phyloP scores from a whole-genome alignment of 35 echinoderm and acorn worm genomes.

The Lytechinus pictus region DNA sequence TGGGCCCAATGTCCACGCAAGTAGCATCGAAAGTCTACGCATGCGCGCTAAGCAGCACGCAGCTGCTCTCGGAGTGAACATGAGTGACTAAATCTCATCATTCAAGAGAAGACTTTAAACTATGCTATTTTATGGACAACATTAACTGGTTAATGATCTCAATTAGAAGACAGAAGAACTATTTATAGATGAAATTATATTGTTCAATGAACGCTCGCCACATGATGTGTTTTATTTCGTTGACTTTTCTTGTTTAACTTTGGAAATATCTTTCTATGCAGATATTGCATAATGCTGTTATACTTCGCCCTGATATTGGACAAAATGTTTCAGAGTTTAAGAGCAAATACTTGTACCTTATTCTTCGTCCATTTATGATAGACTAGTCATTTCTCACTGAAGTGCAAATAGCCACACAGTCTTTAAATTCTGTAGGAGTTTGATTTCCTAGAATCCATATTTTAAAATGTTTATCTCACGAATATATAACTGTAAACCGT shows the following conservation, averaged over 20 bases:
- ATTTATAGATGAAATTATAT: not conserved
- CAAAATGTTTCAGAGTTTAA: not conserved
- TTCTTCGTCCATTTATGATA: not conserved
- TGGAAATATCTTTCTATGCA: slow-evolving; percentile 5
- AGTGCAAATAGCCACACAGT: not conserved
- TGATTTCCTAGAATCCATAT: no score
- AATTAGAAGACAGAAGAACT: not conserved
- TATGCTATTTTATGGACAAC: not conserved
- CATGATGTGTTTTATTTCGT: not conserved
- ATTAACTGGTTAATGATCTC: not conserved
- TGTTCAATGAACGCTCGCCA: not conserved
- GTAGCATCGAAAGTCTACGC: slow-evolving; percentile 96
- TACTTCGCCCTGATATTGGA: not conserved
- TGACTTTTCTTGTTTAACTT: not conserved
- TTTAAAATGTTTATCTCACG: not conserved
- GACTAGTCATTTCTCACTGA: not conserved
- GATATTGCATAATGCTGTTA: not conserved
- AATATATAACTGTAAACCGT: not conserved
- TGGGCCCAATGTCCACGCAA: slow-evolving; percentile 71
- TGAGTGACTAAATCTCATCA: slow-evolving; percentile 60
- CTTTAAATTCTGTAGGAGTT: not conserved
- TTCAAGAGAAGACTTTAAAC: not conserved
- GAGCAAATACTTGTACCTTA: not conserved
- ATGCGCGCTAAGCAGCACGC: slow-evolving; percentile 95
- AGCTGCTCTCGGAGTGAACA: slow-evolving; percentile 82